These are phyloP conservation scores for Polyommatus iphigenia DNA, from an alignment of 2,888 invertebrate species.

Conservation along the genomic window DNA sequence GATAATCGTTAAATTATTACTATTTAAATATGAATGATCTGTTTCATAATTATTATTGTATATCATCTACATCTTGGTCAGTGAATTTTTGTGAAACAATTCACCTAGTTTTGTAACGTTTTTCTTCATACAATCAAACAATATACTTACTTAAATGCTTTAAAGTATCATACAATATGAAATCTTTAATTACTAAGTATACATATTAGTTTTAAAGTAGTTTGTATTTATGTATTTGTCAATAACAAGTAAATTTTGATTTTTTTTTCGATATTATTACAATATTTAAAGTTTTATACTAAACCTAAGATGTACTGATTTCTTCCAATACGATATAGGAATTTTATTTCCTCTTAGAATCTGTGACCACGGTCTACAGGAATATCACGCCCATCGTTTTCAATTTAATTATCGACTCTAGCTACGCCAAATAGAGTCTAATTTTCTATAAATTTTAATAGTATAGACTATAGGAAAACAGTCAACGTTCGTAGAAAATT, in stretches of 20 bases:
- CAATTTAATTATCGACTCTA: neutral
- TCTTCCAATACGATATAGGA: slow-evolving; percentile 6
- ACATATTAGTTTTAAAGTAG: slow-evolving; percentile 15
- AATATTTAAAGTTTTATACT: slow-evolving; percentile 6
- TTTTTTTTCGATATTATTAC: neutral
- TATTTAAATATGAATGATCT: neutral
- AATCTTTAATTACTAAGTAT: neutral
- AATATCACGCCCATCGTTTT: neutral
- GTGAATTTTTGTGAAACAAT: slow-evolving; percentile 1
- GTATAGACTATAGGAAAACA: neutral
- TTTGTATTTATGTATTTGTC: neutral
- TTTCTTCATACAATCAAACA: slow-evolving; percentile 5
- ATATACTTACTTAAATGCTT: slow-evolving; percentile 14
- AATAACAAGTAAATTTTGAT: neutral
- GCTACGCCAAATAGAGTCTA: neutral
- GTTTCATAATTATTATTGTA: slow-evolving; percentile 1
- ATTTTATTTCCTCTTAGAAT: neutral
- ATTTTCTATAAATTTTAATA: neutral
- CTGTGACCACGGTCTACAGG: neutral
- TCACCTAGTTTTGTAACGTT: slow-evolving; percentile 18
- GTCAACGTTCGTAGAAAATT: neutral
- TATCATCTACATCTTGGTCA: neutral
- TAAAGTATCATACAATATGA: slow-evolving; percentile 9
- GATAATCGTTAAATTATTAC: neutral
- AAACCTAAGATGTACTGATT: neutral